Evolutionary conservation across 1,140 invertebrate species (phyloP), one percentile per base, ranked within the genome.

Genomic region (Phymorhynchus buccinoides): DNA sequence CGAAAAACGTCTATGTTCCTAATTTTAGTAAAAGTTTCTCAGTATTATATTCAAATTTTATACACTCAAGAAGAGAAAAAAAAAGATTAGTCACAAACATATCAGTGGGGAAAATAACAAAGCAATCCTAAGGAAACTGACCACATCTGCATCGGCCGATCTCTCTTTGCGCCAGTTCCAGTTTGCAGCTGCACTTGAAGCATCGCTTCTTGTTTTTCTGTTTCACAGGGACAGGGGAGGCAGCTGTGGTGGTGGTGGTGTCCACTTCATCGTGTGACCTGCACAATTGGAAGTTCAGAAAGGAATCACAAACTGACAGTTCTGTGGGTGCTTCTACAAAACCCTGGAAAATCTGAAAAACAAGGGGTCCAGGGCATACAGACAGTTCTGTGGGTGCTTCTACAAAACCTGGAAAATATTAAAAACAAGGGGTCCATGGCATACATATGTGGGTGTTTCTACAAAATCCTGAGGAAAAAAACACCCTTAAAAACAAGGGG

Each of bases 111-210:
- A 48, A 48, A 48, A 48, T 27, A 22, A 62, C 14, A 62, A 22
- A 62, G 18, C 12, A 62, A 12, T 27, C 56, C 56, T 27, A 62
- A 62, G 22, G 18, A 9, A 52, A 87, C 90, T 87, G 86, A 93
- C 92, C 92, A 91, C 92, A 93, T 89, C 88, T 89, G 84, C 92
- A 93, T 80, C 86, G 86, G 56, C 92, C 92, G 82, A 93, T 92
- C 78, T 90, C 89, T 71, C 91, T 81, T 85, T 91, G 89, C 75
- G 92, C 92, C 71, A 92, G 87, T 80, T 93, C 91, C 71, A 93
- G 86, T 86, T 91, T 91, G 88, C 87, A 89, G 80, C 90, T 92
- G 86, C 92, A 93, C 6, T 89, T 89, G 85, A 86, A 90, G 88
- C 92, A 93, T 75, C 92, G 81, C 82, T 90, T 91, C 73, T 90